Percentiles rank a stretch among this genome's conserved stretches.
phyloP scores from a whole-genome alignment of 2,113 vertebrate genomes.

The Guaruba guarouba region DNA sequence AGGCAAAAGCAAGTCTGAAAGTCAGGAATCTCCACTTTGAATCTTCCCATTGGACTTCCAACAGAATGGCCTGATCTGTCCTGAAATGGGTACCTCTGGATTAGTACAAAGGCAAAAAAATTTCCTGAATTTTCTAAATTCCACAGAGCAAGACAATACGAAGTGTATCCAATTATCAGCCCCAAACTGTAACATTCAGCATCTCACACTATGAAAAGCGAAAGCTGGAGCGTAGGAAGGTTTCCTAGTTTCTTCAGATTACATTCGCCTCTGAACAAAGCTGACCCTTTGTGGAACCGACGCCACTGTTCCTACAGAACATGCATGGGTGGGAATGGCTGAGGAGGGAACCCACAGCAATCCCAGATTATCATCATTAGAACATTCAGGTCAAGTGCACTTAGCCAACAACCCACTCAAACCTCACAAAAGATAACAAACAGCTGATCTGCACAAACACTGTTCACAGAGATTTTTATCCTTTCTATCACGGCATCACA shows the following conservation, averaged over 20 bases:
- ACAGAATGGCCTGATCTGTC: background rate
- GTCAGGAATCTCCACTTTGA: background rate
- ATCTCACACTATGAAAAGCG: background rate
- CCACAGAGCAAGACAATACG: background rate
- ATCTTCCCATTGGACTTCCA: background rate
- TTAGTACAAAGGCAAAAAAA: background rate
- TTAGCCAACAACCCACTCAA: constrained; percentile 54
- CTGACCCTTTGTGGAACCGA: background rate
- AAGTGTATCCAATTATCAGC: background rate
- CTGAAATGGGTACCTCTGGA: background rate
- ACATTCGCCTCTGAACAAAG: constrained; percentile 14
- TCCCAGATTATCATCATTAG: background rate
- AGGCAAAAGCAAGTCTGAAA: background rate
- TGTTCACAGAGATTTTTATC: constrained; percentile 27
- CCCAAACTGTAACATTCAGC: background rate
- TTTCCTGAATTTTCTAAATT: background rate
- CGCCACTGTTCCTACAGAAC: background rate
- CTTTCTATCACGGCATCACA: background rate
- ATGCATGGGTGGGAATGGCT: background rate
- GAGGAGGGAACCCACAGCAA: constrained; percentile 15
- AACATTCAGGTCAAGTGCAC: constrained; percentile 49
- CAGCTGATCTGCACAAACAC: constrained; percentile 3
- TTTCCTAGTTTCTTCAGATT: background rate
- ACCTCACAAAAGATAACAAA: background rate
- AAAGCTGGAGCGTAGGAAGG: constrained; percentile 22